Base-by-base conservation (phyloP, 2,888 invertebrate genomes). In the Rhorus exstirpatorius region DNA sequence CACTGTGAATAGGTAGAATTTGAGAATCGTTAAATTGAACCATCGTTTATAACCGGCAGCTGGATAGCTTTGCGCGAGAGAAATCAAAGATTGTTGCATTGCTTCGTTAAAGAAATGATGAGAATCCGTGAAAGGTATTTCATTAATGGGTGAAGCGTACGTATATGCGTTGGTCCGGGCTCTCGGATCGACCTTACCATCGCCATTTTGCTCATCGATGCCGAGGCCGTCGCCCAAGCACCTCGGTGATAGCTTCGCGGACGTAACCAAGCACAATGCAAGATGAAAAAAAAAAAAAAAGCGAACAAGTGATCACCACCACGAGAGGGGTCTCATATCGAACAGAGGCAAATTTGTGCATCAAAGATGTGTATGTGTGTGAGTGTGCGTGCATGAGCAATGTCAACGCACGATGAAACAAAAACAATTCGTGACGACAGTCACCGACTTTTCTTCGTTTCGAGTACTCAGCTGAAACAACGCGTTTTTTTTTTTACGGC, bases 181-280 rank as follows among this genome's bases (percentile, higher is more conserved):
- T 38, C 77, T 81, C 4, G 85, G 87, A 80, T 88, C 80, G 26
- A 75, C 63, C 55, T 14, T 21, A 67, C 87, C 85, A 49, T 67
- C 75, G 53, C 58, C 65, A 60, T 86, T 85, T 86, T 85, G 55
- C 79, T 85, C 74, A 84, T 86, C 49, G 74, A 84, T 58, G 88
- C 88, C 61, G 85, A 84, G 14, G 81, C 85, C 24, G 31, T 46
- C 51, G 79, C 63, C 79, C 72, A 79, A 60, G 81, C 49, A 41
- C 79, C 75, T 24, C 38, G 53, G 35, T 41, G 41, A 41, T 19
- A 38, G 71, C 75, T 74, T 55, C 12, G 41, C 14, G 61, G 26
- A 65, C 49, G 77, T 68, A 21, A 76, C 67, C 65, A 71, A 61
- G 38, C 21, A 61, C 79, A 76, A 68, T 21, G 41, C 21, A 63